Evolutionary conservation across 2,113 vertebrate species (phyloP), one percentile per base, ranked within the genome.

Genomic region (Dermatemys mawii): DNA sequence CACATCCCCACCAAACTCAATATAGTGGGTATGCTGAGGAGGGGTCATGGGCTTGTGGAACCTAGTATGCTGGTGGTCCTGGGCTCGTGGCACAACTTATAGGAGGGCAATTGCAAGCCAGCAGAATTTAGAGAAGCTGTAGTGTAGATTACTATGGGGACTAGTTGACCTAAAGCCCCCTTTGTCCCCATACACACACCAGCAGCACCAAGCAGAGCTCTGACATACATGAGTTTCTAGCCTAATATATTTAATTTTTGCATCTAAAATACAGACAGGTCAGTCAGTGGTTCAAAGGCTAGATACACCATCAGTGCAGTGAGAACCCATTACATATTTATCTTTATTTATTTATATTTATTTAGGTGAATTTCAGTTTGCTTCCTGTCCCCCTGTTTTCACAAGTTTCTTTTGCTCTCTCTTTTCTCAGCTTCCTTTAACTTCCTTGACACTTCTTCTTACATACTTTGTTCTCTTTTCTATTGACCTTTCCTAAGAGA

Each of bases 241-340:
- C 21, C 81, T 11, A 35, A 75, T 48, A 4, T 44, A 32, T 16
- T 2, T 12, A 19, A 4, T 17, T 83, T 53, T 55, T 8, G n/a
- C 29, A 67, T 70, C 85, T 81, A 29, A 85, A 51, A 29, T 11
- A 82, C 67, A 79, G 91, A 49, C 7, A 88, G 89, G 46, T 35
- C 55, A 32, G 27, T 32, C 27, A 49, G 27, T 53, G 91, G 32
- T 38, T 86, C 63, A 85, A 57, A 88, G 16, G 80, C 60, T 91
- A 82, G 24, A 53, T 12, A 24, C 5, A 75, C 46, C 26, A 11
- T 78, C 89, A 63, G 55, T 9, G 1, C 16, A 88, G 22, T 38
- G 73, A 89, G 32, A 24, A 27, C 4, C 7, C 24, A 79, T 50
- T 73, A 22, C 8, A 73, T 12, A 57, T 63, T 89, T 86, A 19